phyloP scores from a whole-genome alignment of 2,888 invertebrate genomes.

The Branchellion lobata region DNA sequence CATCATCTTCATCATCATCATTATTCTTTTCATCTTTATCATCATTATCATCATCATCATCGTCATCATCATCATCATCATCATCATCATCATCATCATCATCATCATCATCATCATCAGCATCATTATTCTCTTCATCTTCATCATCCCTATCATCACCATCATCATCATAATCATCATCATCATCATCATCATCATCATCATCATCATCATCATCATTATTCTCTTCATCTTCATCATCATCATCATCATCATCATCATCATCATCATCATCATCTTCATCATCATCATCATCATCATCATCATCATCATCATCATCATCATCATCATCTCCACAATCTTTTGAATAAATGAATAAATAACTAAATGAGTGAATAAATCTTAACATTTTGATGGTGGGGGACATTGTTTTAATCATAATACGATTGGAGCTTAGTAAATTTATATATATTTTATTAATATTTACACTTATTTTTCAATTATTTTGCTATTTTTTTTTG shows the following conservation, averaged over 20 bases:
- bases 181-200: constrained; percentile 8
- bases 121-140: constrained; percentile 21
- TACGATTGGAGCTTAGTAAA: too few species aligned
- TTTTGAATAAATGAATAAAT: too few species aligned
- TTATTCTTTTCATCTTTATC: too few species aligned
- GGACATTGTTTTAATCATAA: too few species aligned
- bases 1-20: too few species aligned
- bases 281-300: constrained; percentile 48
- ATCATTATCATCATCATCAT: neutral
- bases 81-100: constrained; percentile 6
- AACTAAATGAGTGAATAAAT: too few species aligned
- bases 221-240: constrained; percentile 22
- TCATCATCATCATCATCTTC: constrained; percentile 31
- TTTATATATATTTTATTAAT: too few species aligned
- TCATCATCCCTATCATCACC: constrained; percentile 30
- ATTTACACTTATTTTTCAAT: too few species aligned
- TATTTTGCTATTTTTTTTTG: too few species aligned
- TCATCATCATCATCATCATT: neutral
- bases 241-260: constrained; percentile 8
- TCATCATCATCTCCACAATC: constrained; percentile 45
- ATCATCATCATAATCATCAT: constrained; percentile 22
- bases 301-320: constrained; percentile 46
- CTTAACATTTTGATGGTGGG: too few species aligned
- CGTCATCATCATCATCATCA: neutral
- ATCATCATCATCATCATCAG: constrained; percentile 26